phyloP scores from a whole-genome alignment of 2,113 vertebrate genomes.

The Syngnathoides biaculeatus region DNA sequence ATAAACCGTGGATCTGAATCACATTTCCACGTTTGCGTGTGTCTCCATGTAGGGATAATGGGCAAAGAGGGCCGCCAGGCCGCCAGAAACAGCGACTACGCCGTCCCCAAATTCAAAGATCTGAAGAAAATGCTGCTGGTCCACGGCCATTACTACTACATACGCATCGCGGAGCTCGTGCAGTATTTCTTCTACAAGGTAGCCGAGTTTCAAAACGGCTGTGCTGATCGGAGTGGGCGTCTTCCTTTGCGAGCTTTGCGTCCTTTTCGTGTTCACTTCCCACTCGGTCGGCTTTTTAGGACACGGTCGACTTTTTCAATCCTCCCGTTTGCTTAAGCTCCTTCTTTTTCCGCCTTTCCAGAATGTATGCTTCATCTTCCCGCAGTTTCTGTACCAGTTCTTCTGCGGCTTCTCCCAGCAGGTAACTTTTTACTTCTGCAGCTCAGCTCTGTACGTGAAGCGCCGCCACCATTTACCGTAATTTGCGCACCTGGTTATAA shows the following conservation, averaged over 20 bases:
- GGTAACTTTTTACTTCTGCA: constrained; percentile 57
- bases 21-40: neutral
- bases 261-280: constrained; percentile 54
- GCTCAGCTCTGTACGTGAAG: neutral
- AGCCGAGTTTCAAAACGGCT: constrained; percentile 17
- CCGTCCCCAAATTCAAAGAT: constrained; percentile 96
- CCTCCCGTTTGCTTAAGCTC: constrained; percentile 24
- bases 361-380: constrained; percentile 99
- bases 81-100: constrained; percentile 96
- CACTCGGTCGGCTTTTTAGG: constrained; percentile 54
- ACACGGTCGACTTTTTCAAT: constrained; percentile 44
- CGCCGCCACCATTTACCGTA: no score
- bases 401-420: constrained; percentile 99
- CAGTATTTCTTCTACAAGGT: constrained; percentile 99
- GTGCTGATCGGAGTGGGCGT: constrained; percentile 53
- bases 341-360: constrained; percentile 58
- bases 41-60: constrained; percentile 79
- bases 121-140: constrained; percentile 97
- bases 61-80: constrained; percentile 97
- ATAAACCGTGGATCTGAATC: neutral
- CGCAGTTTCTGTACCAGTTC: constrained; percentile 99
- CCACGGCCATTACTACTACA: constrained; percentile 95
- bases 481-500: no score
- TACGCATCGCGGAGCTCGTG: constrained; percentile 94
- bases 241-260: constrained; percentile 36